Base-by-base conservation (phyloP, 2,113 vertebrate species). In the Vulpes vulpes region DNA sequence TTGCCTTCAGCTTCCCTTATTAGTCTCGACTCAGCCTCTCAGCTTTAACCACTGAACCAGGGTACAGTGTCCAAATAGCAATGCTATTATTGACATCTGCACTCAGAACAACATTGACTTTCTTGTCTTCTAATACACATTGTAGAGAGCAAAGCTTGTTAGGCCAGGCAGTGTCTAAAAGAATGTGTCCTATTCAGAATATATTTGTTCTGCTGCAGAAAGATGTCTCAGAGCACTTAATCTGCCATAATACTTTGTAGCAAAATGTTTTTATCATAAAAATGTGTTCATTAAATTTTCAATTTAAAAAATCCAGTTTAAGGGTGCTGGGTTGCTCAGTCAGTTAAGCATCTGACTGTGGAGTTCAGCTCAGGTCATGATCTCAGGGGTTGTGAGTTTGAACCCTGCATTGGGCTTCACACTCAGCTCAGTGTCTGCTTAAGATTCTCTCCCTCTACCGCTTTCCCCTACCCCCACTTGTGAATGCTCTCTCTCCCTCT, bases 231-330 rank as follows among this genome's bases (percentile, higher is more conserved):
- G 38, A 80, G 32, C 23, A 84, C 64, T 51, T 78, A 81, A 15
- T 60, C 4, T 83, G 38, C n/a, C 8, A 17, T 73, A 74, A 57
- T 62, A 83, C 2, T 92, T 67, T 51, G 11, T 73, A 59, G 85
- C 8, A 96, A 92, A 71, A 74, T 71, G 82, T 62, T 71, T 96
- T 79, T 62, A 93, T 55, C 81, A 15, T 85, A 62, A 80, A 93
- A 96, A 38, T 93, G n/a, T 71, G 20, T 74, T 89, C 6, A 84
- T 94, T 90, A 97, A 87, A 57, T 25, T 69, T 94, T 93, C 9
- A 87, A 51, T 76, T 51, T 53, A 71, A 20, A 80, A 93, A 80
- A 69, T 12, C 7, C 27, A 62, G 53, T 51, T 60, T 83, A n/a
- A 32, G 32, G 65, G 65, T 16, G 19, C 1, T n/a, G 65, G 15